A percentile compares a stretch with the other conserved stretches of the same genome.
Evolutionary conservation across 2,113 vertebrate species (phyloP).

Genomic region (Tragulus kanchil): DNA sequence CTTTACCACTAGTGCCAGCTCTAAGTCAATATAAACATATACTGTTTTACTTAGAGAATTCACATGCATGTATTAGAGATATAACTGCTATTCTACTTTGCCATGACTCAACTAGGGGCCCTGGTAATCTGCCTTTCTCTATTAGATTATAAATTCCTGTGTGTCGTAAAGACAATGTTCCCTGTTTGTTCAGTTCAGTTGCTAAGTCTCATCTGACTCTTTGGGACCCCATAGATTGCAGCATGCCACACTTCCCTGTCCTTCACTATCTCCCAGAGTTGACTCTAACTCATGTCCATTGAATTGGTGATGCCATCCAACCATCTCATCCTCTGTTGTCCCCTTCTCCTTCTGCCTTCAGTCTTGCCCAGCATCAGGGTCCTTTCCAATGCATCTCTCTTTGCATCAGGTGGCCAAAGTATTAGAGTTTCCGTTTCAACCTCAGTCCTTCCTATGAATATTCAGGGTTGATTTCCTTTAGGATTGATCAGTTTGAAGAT

Average conservation of each 20-base stretch:
- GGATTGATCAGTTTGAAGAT: not conserved
- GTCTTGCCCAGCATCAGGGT: not conserved
- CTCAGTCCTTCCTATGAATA: not conserved
- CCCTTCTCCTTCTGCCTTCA: not conserved
- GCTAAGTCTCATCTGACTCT: not conserved
- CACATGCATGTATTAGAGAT: not conserved
- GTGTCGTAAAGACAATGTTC: not conserved
- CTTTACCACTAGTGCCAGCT: too few relatives aligned
- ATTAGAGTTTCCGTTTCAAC: not conserved
- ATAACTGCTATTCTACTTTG: not conserved
- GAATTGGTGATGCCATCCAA: not conserved
- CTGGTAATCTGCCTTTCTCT: not conserved
- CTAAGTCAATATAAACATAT: slow-evolving; percentile 18
- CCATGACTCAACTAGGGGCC: not conserved
- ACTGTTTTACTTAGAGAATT: slow-evolving; percentile 2
- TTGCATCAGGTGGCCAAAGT: not conserved
- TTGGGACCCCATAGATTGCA: not conserved
- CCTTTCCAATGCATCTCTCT: not conserved
- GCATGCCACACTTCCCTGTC: not conserved
- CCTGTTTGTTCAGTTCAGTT: not conserved
- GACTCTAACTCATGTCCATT: not conserved
- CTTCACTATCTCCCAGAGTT: not conserved
- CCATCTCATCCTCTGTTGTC: not conserved
- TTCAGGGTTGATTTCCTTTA: not conserved
- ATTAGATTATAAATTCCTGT: slow-evolving; percentile 45